Base-by-base conservation (phyloP, 2,888 invertebrate genomes). In the Phalera bucephala region DNA sequence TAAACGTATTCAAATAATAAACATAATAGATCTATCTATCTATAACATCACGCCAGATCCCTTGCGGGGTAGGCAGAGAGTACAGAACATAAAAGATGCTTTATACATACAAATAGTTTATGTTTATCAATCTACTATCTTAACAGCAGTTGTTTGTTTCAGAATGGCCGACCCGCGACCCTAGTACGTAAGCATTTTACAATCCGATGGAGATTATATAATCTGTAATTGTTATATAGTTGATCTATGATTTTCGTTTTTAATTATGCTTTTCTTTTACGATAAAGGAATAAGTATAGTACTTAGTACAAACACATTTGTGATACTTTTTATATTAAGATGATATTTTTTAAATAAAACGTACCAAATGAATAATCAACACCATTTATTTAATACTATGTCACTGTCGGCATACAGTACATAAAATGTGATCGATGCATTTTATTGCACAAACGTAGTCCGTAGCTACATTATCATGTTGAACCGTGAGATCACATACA, bases 351-450 rank as follows among this genome's bases (percentile, higher is more conserved):
- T 38, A 42, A 66, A 64, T 52, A 44, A 59, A 54, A 57, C 57
- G 57, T 42, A 46, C 40, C 37, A 45, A 49, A 39, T 52, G 59
- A 61, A 71, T 82, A 71, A 76, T 85, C 71, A 82, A 86, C 82
- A 81, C 82, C 76, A 70, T 85, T 85, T 82, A 80, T 80, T 84
- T 72, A 80, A 82, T 81, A 81, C 80, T 74, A 75, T 61, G 68
- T 65, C 64, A 71, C 74, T 67, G 64, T 65, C 70, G 71, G 46
- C 64, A 75, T 76, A 53, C 68, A 70, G 66, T 68, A 74, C 75
- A 72, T 63, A 58, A 49, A 66, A 72, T 74, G 78, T 74, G 73
- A 76, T 74, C 57, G 56, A 71, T 70, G 75, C 76, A 70, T 63
- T 63, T 5, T 80, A 84, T 84, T 84, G 85, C 84, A 85, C 85